Evolutionary conservation across 2,113 vertebrate species (phyloP).

Genomic region (Plestiodon gilberti): DNA sequence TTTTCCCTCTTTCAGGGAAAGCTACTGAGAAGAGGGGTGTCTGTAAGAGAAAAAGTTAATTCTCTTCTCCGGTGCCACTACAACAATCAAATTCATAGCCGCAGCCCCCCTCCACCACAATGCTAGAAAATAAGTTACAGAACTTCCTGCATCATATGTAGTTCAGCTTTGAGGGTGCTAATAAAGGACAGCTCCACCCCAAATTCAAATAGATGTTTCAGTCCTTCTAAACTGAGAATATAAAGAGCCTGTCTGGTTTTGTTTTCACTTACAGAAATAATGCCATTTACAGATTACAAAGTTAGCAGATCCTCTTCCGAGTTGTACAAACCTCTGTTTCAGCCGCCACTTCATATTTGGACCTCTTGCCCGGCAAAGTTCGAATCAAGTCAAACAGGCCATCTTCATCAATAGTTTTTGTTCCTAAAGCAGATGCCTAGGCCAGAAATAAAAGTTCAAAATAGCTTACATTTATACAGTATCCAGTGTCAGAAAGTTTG

Average conservation of each 20-base stretch:
- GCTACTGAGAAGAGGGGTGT: no score
- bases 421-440: conserved; percentile 90
- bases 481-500: background rate
- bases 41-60: no score
- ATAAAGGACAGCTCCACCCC: no score
- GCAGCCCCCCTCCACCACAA: no score
- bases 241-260: background rate
- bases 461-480: background rate
- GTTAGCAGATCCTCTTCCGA: background rate
- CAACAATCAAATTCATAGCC: no score
- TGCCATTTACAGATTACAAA: accelerated
- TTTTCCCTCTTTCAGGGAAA: no score
- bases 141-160: no score
- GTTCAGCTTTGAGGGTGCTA: no score
- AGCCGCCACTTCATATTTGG: conserved; percentile 91
- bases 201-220: background rate
- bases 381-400: conserved; percentile 90
- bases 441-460: conserved; percentile 25
- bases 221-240: no score
- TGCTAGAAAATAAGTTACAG: no score
- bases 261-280: background rate
- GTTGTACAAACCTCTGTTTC: conserved; percentile 86
- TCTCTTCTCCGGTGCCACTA: no score
- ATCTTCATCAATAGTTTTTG: conserved; percentile 92
- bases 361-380: conserved; percentile 94